A percentile compares a stretch with the other conserved stretches of the same genome.
phyloP scores from a whole-genome alignment of 2,888 invertebrate genomes.

The Chydorus sphaericus region DNA sequence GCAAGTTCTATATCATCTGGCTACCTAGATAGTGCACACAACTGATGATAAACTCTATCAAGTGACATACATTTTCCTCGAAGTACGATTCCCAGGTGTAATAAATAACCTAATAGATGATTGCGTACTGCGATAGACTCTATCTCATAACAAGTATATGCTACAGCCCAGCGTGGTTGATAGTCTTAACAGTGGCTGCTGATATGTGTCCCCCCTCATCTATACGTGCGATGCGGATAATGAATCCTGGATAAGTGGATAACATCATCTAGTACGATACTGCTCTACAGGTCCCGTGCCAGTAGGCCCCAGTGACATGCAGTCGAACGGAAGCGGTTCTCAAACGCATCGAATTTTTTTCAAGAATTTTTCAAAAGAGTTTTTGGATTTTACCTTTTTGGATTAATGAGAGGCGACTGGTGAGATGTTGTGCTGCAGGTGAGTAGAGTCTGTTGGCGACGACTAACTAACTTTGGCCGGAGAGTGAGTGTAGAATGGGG shows the following conservation, averaged over 20 bases:
- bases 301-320: background rate
- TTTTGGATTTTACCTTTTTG: background rate
- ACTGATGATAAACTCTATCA: too few species aligned
- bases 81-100: background rate
- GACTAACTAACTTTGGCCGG: background rate
- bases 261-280: conserved; percentile 5
- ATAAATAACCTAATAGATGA: background rate
- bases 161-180: background rate
- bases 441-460: conserved; percentile 1
- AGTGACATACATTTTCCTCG: too few species aligned
- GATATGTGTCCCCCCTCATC: too few species aligned
- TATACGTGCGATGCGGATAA: background rate
- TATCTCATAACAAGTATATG: background rate
- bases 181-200: conserved; percentile 4
- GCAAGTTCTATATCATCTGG: too few species aligned
- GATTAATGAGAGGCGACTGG: background rate
- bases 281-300: background rate
- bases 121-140: background rate
- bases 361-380: background rate
- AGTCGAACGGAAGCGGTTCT: conserved; percentile 3
- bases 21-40: too few species aligned
- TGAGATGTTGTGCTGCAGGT: background rate
- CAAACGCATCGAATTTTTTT: background rate
- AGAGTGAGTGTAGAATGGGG: background rate
- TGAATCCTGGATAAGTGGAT: conserved; percentile 1